Evolutionary conservation across 2,888 invertebrate species (phyloP), one percentile per base, ranked within the genome.

Genomic region (Drosophila silvestris): DNA sequence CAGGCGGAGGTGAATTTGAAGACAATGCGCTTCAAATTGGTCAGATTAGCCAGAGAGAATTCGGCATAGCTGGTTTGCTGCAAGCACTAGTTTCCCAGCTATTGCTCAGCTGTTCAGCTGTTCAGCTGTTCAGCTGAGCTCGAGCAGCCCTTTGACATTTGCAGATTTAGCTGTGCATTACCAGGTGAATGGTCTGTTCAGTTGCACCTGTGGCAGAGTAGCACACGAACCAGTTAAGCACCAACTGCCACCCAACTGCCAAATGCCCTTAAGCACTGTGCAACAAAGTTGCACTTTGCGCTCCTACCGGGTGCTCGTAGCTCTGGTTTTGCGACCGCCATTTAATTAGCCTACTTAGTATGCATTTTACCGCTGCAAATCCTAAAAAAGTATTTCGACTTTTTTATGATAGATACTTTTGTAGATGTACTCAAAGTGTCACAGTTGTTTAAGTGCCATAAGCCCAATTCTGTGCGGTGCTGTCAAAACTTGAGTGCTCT

Each of bases 21-120:
- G 90, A 90, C 85, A 90, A 90, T 90, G 77, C 83, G 83, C 90
- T 77, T 83, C 77, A 90, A 90, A 90, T 88, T 90, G 90, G 81
- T 83, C 83, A 83, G 83, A 86, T 86, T 90, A 90, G 89, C 86
- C 74, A 14, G 73, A 53, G 74, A 57, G 61, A 73, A 71, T 84
- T 85, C 66, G 87, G 85, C 74, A 79, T 64, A 35, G 81, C 60
- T 79, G 41, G 53, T 71, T 59, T 70, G 44, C 41, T 28, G 1
- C 16, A 16, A 26, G 32, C 47, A 14, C 56, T 44, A 62, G 35
- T 52, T 5, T 10, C 30, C 47, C 41, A 63, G 41, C 16, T 47
- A 50, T 41, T 56, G 56, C 81, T 56, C 64, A 52, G 58, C 58
- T 77, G 50, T 77, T 53, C 64, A 52, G 58, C 58, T 77, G 50